These are phyloP conservation scores for Leistus spinibarbis DNA, from an alignment of 2,888 invertebrate genomes.

Conservation along the genomic window DNA sequence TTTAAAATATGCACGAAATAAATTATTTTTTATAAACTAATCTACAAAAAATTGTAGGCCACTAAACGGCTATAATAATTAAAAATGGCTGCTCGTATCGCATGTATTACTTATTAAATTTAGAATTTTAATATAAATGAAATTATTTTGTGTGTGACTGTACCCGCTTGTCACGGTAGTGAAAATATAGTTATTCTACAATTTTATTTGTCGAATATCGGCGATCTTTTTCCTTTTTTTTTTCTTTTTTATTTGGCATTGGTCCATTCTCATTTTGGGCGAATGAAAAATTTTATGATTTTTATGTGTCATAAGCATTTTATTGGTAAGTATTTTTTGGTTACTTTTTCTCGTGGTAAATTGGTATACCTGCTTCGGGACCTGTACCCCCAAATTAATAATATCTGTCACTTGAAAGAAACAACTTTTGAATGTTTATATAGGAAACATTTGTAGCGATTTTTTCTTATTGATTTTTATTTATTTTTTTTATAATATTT, in stretches of 20 bases:
- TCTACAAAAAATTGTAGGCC: too few relatives aligned
- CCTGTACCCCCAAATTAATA: not conserved
- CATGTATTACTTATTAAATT: too few relatives aligned
- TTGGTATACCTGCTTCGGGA: not conserved
- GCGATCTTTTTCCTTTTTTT: too few relatives aligned
- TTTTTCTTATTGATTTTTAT: too few relatives aligned
- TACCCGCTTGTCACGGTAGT: not conserved
- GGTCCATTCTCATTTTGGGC: not conserved
- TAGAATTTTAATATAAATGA: not conserved
- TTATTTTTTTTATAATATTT: too few relatives aligned
- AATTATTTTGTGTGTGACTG: not conserved
- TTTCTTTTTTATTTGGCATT: not conserved
- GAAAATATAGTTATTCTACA: not conserved
- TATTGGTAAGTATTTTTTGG: not conserved
- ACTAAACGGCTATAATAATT: too few relatives aligned
- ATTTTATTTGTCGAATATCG: not conserved
- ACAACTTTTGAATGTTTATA: not conserved
- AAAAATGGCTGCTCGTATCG: too few relatives aligned
- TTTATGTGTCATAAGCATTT: not conserved
- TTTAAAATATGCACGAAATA: too few relatives aligned
- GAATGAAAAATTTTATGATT: not conserved
- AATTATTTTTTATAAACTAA: too few relatives aligned
- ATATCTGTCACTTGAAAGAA: conserved; percentile 15
- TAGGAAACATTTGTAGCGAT: conserved; percentile 16
- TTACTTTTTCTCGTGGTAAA: not conserved